Base-by-base conservation (phyloP, 2,888 invertebrate species). In the Geotrupes spiniger region DNA sequence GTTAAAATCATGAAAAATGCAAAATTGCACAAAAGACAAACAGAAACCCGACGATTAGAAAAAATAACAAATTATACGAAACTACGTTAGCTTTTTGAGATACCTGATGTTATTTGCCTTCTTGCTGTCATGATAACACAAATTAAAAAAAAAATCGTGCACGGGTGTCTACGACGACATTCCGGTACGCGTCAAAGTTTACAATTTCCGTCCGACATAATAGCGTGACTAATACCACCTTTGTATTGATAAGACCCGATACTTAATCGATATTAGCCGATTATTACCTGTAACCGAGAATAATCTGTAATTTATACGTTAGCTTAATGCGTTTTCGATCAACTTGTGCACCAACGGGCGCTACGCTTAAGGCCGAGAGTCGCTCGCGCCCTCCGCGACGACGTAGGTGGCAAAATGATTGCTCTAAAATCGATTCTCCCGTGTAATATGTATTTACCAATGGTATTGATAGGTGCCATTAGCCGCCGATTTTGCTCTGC, bases 231-330 rank as follows among this genome's bases (percentile, higher is more conserved):
- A 33, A 33, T 33, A 33, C 33, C 33, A 33, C n/a, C 33, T 33
- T 33, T 33, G 33, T 33, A 33, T 33, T 14, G 33, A 33, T 33
- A 33, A 33, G 14, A 33, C 9, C 33, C 33, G 33, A 33, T 33
- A 33, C 33, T 33, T 33, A 33, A 33, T 33, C 33, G 33, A 33
- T 33, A 33, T 33, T 33, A 33, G 33, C 33, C 33, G 33, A 33
- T 33, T 33, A 33, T 33, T 33, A 33, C 33, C 33, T 33, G 33
- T 15, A 33, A 33, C 33, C 33, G 33, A 33, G 33, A 33, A 33
- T 33, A 33, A 33, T 33, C 33, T 33, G 33, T 33, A 33, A 33
- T 33, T 33, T 15, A 33, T 33, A 33, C 33, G 33, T 33, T 33
- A 33, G 14, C 9, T 14, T 12, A 15, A 15, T 15, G 8, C 14